phyloP scores from a whole-genome alignment of 2,797 vertebrate species.

The Dermochelys coriacea region DNA sequence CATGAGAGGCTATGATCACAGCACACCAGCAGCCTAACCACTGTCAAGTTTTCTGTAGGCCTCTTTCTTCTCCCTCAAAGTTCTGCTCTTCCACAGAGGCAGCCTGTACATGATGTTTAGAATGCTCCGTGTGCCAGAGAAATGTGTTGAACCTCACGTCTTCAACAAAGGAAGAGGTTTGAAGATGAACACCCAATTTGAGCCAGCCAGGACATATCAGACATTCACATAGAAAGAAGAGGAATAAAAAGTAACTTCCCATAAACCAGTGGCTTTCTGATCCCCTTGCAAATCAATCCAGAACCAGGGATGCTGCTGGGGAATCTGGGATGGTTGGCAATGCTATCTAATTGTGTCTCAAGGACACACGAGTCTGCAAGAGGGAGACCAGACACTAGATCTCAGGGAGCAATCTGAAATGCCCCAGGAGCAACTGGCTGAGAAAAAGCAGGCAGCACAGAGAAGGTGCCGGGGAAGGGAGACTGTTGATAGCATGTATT shows the following conservation, averaged over 20 bases:
- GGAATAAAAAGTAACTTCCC: not conserved
- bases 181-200: not conserved
- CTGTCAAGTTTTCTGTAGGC: not conserved
- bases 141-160: not conserved
- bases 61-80: not conserved
- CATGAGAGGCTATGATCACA: not conserved
- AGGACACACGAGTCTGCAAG: not conserved
- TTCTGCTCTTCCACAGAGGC: not conserved
- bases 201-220: not conserved
- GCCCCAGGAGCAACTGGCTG: rapidly evolving
- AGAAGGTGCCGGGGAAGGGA: rapidly evolving
- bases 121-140: not conserved
- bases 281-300: no score
- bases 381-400: not conserved
- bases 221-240: not conserved
- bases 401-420: not conserved
- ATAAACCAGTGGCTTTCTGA: no score
- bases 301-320: not conserved
- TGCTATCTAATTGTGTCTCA: not conserved
- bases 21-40: not conserved
- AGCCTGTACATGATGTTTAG: not conserved
- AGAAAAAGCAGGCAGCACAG: rapidly evolving
- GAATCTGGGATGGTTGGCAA: not conserved
- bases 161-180: not conserved
- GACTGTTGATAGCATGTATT: not conserved